Evolutionary conservation across 2,797 vertebrate species (phyloP).

Genomic region (Pipistrellus kuhlii): DNA sequence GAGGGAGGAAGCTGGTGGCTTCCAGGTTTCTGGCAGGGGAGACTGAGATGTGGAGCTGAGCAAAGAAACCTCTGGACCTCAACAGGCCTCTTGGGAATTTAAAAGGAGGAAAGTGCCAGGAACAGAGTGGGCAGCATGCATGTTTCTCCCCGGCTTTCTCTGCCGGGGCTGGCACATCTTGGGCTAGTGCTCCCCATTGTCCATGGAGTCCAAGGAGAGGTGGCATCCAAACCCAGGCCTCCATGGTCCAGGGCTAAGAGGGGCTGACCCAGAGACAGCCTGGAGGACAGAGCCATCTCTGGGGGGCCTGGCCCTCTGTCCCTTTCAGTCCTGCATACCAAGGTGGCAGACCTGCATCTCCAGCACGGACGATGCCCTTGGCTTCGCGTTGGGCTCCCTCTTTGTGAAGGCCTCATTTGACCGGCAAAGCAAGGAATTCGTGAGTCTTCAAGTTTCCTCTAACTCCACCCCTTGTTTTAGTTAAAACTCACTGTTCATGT

Average conservation of each 20-base stretch:
- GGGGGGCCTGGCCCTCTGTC: background rate
- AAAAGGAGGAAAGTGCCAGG: background rate
- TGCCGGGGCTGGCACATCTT: background rate
- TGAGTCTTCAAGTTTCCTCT: conserved; percentile 87
- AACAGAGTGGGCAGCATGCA: background rate
- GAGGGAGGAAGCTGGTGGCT: background rate
- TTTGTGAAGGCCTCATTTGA: conserved; percentile 98
- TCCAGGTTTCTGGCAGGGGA: background rate
- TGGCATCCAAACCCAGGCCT: background rate
- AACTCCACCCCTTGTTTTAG: background rate
- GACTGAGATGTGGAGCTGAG: background rate
- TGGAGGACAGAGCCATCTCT: background rate
- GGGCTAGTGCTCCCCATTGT: background rate
- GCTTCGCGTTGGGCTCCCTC: conserved; percentile 96
- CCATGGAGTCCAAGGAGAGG: background rate
- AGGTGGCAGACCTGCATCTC: conserved; percentile 99
- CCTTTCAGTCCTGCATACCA: conserved; percentile 93
- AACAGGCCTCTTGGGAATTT: background rate
- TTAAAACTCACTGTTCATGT: conserved; percentile 35
- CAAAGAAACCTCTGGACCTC: background rate
- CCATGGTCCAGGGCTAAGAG: background rate
- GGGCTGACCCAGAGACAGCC: background rate
- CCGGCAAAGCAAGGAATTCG: conserved; percentile 96
- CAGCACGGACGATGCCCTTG: conserved; percentile 96
- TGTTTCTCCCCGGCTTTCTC: background rate